phyloP scores from a whole-genome alignment of 2,797 vertebrate genomes.

The Pteropus rufus region DNA sequence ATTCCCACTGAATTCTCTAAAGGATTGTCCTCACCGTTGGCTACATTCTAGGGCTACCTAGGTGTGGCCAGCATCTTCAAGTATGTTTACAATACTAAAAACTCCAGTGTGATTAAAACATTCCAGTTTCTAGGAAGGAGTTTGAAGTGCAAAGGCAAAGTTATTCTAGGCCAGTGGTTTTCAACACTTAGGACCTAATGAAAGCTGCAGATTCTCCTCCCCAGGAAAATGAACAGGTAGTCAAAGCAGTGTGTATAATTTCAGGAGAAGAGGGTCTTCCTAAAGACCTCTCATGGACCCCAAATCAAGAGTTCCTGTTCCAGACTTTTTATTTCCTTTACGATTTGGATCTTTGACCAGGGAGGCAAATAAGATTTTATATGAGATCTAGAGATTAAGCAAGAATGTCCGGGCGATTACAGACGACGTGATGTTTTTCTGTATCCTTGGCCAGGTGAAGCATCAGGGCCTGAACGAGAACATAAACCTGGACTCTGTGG shows the following conservation, averaged over 20 bases:
- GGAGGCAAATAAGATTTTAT: neutral
- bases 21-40: neutral
- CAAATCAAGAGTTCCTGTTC: neutral
- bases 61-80: neutral
- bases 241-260: neutral
- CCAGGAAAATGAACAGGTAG: neutral
- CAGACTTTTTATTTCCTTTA: neutral
- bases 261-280: neutral
- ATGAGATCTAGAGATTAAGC: neutral
- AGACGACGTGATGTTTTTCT: neutral
- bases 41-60: neutral
- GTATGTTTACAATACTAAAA: neutral
- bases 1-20: neutral
- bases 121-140: neutral
- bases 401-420: neutral
- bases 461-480: constrained; percentile 78
- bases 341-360: neutral
- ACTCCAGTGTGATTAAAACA: neutral
- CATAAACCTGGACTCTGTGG: constrained; percentile 68
- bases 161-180: neutral
- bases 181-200: neutral
- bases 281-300: neutral
- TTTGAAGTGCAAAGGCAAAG: neutral
- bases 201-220: neutral
- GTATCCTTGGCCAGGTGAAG: constrained; percentile 73